Conservation (phyloP, 2,888 invertebrate genomes). For the Drosophila borealis region DNA sequence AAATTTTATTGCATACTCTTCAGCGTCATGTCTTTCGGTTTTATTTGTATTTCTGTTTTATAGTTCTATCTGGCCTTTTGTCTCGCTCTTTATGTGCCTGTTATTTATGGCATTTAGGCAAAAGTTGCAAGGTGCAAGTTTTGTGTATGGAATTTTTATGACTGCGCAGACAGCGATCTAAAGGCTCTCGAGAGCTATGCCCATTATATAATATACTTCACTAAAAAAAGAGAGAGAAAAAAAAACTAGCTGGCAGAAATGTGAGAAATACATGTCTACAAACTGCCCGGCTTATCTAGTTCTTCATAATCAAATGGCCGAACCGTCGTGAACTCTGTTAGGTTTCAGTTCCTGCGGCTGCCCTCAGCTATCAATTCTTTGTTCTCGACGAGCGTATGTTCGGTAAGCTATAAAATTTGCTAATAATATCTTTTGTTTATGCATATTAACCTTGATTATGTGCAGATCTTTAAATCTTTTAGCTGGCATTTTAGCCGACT, state of each 20-base stretch:
- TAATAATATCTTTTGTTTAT: conserved; percentile 48
- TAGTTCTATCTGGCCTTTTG: conserved; percentile 63
- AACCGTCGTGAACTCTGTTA: conserved; percentile 10
- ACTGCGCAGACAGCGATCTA: conserved; percentile 42
- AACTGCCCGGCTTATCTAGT: conserved; percentile 29
- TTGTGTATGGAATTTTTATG: conserved; percentile 75
- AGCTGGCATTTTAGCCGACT: conserved; percentile 32
- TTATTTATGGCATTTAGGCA: conserved; percentile 75
- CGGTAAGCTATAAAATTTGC: conserved; percentile 46
- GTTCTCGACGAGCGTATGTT: conserved; percentile 34
- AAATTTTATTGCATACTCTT: conserved; percentile 79
- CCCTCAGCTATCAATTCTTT: conserved; percentile 6
- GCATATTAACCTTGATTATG: conserved; percentile 31
- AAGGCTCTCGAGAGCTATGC: conserved; percentile 17
- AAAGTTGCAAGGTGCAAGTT: conserved; percentile 80
- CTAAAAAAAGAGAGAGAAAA: conserved; percentile 4
- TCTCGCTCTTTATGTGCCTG: conserved; percentile 50
- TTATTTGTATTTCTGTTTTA: conserved; percentile 52
- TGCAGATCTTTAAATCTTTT: conserved; percentile 33
- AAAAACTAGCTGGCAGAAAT: conserved; percentile 9
- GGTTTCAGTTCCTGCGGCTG: conserved; percentile 6
- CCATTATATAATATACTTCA: conserved; percentile 30
- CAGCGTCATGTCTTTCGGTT: conserved; percentile 48
- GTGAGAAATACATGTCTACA: conserved; percentile 21
- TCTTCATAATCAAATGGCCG: conserved; percentile 23